A percentile compares a stretch with the other conserved stretches of the same genome.
Evolutionary conservation across 2,888 invertebrate species (phyloP).

Genomic region (Drosophila rellima): DNA sequence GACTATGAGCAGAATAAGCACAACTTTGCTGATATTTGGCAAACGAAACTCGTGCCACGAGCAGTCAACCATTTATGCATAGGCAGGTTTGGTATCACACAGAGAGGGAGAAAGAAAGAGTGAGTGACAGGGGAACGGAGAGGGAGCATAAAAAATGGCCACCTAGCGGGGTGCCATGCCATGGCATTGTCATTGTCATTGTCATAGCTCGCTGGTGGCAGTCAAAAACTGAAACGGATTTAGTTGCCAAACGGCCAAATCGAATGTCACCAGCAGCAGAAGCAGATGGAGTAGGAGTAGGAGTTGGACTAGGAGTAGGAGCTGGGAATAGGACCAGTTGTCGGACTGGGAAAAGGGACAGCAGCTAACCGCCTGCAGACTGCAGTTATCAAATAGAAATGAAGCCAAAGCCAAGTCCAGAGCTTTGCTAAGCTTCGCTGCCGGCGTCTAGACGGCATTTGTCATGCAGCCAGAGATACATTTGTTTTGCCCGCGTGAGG

Average conservation of each 20-base stretch:
- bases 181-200: slow-evolving; percentile 37
- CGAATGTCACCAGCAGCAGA: slow-evolving; percentile 59
- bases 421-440: slow-evolving; percentile 51
- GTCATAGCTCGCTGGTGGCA: slow-evolving; percentile 49
- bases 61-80: slow-evolving; percentile 31
- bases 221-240: slow-evolving; percentile 66
- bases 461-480: slow-evolving; percentile 68
- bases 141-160: slow-evolving; percentile 55
- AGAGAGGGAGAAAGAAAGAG: background rate
- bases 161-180: slow-evolving; percentile 40
- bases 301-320: background rate
- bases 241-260: slow-evolving; percentile 65
- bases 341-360: background rate
- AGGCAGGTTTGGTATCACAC: slow-evolving; percentile 35
- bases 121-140: background rate
- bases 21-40: slow-evolving; percentile 16
- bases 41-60: slow-evolving; percentile 23
- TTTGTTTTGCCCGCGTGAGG: slow-evolving; percentile 39
- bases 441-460: slow-evolving; percentile 72
- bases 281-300: background rate
- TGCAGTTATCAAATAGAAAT: slow-evolving; percentile 68
- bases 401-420: slow-evolving; percentile 41
- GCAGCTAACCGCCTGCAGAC: slow-evolving; percentile 36
- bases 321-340: background rate
- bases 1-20: slow-evolving; percentile 1